Base-by-base conservation (phyloP, 1,140 invertebrate genomes). In the Meloidogyne exigua region DNA sequence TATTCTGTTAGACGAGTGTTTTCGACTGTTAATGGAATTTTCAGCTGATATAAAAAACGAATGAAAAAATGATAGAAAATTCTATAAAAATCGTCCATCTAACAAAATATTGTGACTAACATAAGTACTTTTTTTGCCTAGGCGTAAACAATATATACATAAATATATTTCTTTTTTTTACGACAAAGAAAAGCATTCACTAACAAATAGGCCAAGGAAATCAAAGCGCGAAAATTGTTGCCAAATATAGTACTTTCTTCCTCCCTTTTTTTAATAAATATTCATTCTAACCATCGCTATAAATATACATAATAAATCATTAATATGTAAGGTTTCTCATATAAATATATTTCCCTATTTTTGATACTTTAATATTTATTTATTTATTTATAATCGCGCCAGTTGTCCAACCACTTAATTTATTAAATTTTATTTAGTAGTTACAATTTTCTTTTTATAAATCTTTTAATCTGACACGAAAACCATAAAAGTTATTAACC, bases 261-360 rank as follows among this genome's bases (percentile, higher is more conserved):
- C 7, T 9, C 18, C 28, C 7, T 32, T 32, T 32, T 32, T 32
- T 32, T 32, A 32, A 32, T 32, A 32, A 3, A 3, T 32, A 32
- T 57, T n/a, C 10, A n/a, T 57, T 57, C 49, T 57, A 57, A 57
- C 18, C 49, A 12, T n/a, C n/a, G 49, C n/a, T n/a, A n/a, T 18
- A 57, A 57, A n/a, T 57, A 32, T 32, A n/a, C n/a, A n/a, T n/a
- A 57, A 57, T n/a, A 57, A 57, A 57, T 57, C 18, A 57, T 57
- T n/a, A 57, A 57, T 57, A 57, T 57, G 49, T n/a, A 57, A n/a
- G 49, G n/a, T 57, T 57, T 57, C 49, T n/a, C n/a, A 49, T 49
- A 57, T 57, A n/a, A n/a, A n/a, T 57, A n/a, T n/a, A n/a, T 57
- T n/a, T 12, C 18, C 21, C 4, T 7, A n/a, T 49, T 4, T 49